Evolutionary conservation across 2,888 invertebrate genomes (phyloP).

Genomic region (Campopleginae sp.): DNA sequence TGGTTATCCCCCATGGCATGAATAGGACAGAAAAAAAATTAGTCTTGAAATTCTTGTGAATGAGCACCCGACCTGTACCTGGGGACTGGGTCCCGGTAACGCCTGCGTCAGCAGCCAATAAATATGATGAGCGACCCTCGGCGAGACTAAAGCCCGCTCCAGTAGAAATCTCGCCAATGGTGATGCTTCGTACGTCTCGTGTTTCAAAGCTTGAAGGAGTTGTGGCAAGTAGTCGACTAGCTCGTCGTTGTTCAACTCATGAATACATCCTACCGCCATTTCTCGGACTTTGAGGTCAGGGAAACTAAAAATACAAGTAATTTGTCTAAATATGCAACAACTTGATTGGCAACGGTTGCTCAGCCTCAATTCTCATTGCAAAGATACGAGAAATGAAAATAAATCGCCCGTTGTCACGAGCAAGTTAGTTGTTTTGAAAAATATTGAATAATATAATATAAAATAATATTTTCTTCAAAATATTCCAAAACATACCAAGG

Average conservation of each 20-base stretch:
- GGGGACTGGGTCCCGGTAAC: constrained; percentile 92
- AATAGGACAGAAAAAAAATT: constrained; percentile 46
- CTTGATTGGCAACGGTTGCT: background rate
- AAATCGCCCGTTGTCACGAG: background rate
- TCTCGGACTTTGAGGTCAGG: constrained; percentile 95
- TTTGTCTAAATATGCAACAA: background rate
- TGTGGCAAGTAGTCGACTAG: constrained; percentile 97
- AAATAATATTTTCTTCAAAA: too few relatives aligned
- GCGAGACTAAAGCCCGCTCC: constrained; percentile 93
- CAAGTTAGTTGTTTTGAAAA: background rate
- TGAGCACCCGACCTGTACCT: constrained; percentile 85
- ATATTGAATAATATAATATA: too few relatives aligned
- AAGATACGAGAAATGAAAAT: background rate
- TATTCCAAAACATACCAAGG: constrained; percentile 88
- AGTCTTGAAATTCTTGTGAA: constrained; percentile 48
- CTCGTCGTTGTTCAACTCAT: constrained; percentile 93
- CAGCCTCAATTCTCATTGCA: background rate
- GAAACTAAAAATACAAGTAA: constrained; percentile 87
- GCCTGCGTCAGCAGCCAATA: constrained; percentile 97
- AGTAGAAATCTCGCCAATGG: constrained; percentile 93
- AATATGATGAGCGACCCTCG: constrained; percentile 96
- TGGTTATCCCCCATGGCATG: constrained; percentile 36
- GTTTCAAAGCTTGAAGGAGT: constrained; percentile 94
- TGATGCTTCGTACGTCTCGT: constrained; percentile 96
- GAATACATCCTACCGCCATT: constrained; percentile 93